Percentiles rank a stretch among this genome's conserved stretches.
Conservation (phyloP, 2,113 vertebrate genomes). For the Bubo scandiacus region DNA sequence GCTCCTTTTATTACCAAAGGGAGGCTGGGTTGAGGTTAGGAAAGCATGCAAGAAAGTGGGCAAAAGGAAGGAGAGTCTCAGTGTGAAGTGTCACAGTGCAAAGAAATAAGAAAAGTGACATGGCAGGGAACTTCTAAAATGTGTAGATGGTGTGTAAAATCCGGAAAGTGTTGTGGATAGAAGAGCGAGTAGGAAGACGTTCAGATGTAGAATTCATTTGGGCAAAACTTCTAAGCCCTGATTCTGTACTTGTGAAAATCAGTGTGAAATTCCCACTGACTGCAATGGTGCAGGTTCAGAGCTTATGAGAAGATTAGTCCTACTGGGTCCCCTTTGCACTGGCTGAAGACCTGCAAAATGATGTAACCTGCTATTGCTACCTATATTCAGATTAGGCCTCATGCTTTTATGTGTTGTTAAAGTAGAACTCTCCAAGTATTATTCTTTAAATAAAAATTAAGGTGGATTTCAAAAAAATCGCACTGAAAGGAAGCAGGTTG, state of each 20-base stretch:
- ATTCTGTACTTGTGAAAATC: background rate
- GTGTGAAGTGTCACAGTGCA: background rate
- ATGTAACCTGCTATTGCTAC: background rate
- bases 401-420: background rate
- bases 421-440: background rate
- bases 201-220: background rate
- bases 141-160: background rate
- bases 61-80: background rate
- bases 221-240: background rate
- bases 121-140: background rate
- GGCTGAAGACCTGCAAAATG: background rate
- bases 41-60: background rate
- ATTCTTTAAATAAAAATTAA: background rate
- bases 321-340: background rate
- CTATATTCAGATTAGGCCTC: background rate
- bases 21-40: background rate
- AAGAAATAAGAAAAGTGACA: background rate
- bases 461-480: background rate
- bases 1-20: background rate
- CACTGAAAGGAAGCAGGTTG: background rate
- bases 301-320: background rate
- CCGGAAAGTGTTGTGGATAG: background rate
- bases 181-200: accelerated
- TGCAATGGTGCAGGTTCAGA: background rate
- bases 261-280: background rate